Evolutionary conservation across 2,888 invertebrate genomes (phyloP).

Genomic region (Nymphalis urticae): DNA sequence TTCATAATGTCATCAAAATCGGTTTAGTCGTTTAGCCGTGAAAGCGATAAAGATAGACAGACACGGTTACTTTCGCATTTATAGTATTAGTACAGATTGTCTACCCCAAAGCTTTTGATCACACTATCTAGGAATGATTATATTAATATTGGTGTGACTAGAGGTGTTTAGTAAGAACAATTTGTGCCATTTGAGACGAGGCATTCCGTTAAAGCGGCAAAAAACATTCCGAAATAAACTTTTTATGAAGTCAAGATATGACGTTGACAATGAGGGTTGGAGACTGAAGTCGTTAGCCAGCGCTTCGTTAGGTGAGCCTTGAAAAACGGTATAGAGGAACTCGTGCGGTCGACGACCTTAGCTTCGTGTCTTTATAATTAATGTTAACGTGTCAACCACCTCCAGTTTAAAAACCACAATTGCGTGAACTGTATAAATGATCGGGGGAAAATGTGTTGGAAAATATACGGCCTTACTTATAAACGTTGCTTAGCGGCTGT

Average conservation of each 20-base stretch:
- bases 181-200: not conserved
- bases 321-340: conserved; percentile 11
- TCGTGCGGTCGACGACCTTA: conserved; percentile 25
- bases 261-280: conserved; percentile 25
- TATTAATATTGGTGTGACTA: not conserved
- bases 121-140: too few relatives aligned
- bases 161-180: not conserved
- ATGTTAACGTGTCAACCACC: conserved; percentile 15
- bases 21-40: not conserved
- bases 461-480: not conserved
- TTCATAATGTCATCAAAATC: not conserved
- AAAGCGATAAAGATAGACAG: not conserved
- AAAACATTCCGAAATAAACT: conserved; percentile 9
- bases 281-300: conserved; percentile 23
- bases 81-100: too few relatives aligned
- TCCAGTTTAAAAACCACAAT: conserved; percentile 19
- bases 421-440: conserved; percentile 4
- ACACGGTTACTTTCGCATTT: not conserved
- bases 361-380: conserved; percentile 16
- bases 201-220: conserved; percentile 11
- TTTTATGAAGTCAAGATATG: conserved; percentile 23
- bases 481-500: too few relatives aligned
- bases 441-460: conserved; percentile 1
- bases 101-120: too few relatives aligned
- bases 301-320: conserved; percentile 24